Evolutionary conservation across 2,888 invertebrate species (phyloP).

Genomic region (Pandemis corylana): DNA sequence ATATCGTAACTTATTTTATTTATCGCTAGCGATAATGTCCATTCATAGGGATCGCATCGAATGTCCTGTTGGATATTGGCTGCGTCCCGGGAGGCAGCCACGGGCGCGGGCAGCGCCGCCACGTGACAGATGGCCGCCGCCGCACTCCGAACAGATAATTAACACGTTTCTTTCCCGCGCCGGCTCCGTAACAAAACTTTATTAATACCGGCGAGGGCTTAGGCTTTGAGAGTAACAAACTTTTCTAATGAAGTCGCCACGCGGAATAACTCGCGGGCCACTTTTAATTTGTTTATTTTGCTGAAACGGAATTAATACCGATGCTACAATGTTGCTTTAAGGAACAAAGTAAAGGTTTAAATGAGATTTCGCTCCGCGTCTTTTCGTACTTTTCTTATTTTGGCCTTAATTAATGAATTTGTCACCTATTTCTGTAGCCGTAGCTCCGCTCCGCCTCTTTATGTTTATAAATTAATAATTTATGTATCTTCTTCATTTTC

Average conservation of each 20-base stretch:
- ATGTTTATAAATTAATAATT: not conserved
- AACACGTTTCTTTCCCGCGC: slow-evolving; percentile 80
- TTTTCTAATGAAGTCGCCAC: slow-evolving; percentile 83
- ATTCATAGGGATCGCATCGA: slow-evolving; percentile 37
- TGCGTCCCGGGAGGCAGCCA: slow-evolving; percentile 50
- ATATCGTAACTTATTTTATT: slow-evolving; percentile 35
- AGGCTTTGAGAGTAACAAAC: slow-evolving; percentile 81
- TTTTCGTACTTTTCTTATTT: slow-evolving; percentile 17
- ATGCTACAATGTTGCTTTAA: slow-evolving; percentile 30
- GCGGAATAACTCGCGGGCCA: slow-evolving; percentile 75
- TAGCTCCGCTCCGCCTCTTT: not conserved
- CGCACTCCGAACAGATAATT: slow-evolving; percentile 72
- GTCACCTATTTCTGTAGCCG: not conserved
- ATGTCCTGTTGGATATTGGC: slow-evolving; percentile 33
- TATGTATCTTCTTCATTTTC: not conserved
- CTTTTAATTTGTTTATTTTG: slow-evolving; percentile 78
- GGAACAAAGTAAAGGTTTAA: slow-evolving; percentile 40
- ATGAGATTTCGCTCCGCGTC: slow-evolving; percentile 20
- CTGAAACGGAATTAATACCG: slow-evolving; percentile 39
- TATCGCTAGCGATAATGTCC: slow-evolving; percentile 40
- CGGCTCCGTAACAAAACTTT: slow-evolving; percentile 79
- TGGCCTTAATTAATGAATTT: slow-evolving; percentile 8
- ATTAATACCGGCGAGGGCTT: slow-evolving; percentile 80
- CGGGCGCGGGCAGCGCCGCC: slow-evolving; percentile 44
- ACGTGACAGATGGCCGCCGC: slow-evolving; percentile 74